Conservation (phyloP, 2,797 vertebrate genomes). For the Sternarchorhynchus goeldii region DNA sequence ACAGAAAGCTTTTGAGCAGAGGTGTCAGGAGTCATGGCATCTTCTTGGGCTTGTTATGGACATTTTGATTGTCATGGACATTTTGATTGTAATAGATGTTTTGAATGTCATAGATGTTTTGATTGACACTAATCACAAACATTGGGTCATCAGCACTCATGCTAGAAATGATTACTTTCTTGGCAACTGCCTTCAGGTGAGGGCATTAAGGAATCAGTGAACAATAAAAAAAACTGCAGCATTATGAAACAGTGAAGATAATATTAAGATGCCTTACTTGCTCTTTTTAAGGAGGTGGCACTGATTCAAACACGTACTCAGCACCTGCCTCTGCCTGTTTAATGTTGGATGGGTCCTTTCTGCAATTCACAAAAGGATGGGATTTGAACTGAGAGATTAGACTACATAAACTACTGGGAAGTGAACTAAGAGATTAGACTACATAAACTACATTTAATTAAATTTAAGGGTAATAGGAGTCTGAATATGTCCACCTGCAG, state of each 20-base stretch:
- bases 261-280: neutral
- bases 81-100: no score
- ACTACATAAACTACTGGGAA: neutral
- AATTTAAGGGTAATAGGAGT: conserved; percentile 68
- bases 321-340: conserved; percentile 93
- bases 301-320: conserved; percentile 91
- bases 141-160: conserved; percentile 95
- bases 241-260: no score
- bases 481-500: conserved; percentile 95
- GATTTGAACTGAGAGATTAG: conserved; percentile 10
- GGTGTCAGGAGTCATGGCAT: no score
- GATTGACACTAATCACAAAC: conserved; percentile 98
- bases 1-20: no score
- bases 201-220: conserved; percentile 66
- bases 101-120: conserved; percentile 84
- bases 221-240: neutral
- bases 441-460: no score
- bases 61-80: no score
- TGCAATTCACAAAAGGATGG: conserved; percentile 54
- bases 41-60: no score
- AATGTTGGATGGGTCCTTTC: conserved; percentile 90
- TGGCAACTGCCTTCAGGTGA: conserved; percentile 94
- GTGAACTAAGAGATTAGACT: conserved; percentile 8
- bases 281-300: neutral
- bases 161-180: conserved; percentile 93